Base-by-base conservation (phyloP, 1,140 invertebrate species). In the Drosophila gunungcola region DNA sequence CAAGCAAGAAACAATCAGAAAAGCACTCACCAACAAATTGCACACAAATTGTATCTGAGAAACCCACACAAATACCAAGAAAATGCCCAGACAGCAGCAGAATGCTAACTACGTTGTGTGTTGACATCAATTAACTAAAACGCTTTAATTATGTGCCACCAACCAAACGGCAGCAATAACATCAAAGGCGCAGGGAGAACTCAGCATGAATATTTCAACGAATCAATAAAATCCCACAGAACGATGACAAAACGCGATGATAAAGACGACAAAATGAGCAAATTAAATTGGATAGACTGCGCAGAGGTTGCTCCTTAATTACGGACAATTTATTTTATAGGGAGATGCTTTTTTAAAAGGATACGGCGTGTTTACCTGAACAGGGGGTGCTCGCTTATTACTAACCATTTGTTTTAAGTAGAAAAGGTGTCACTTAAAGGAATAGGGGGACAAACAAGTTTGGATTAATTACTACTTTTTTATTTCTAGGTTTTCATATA, bases 41-140 rank as follows among this genome's bases (percentile, higher is more conserved):
- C 74, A 68, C 67, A 75, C 72, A 68, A 61, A 80, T 57, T 70
- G 68, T 70, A 42, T 42, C 64, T 27, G 42, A 70, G 55, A 68
- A 38, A 45, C 48, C 11, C 21, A 67, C 32, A 42, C 41, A 53
- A 38, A 42, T 10, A 25, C 46, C 34, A 9, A 45, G 21, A 61
- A 51, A 68, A 68, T 64, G 49, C 57, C 43, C 72, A 69, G 60
- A 82, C 80, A 88, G 65, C 51, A 21, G 73, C 77, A 72, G 77
- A 75, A 76, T 76, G 53, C 73, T 83, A 79, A 69, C 79, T 72
- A 56, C 65, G 61, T 39, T 65, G 51, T 62, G 76, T 76, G 77
- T 69, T 80, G 81, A 84, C 81, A 85, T 77, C 82, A 85, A 85
- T 85, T 85, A 85, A 80, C 65, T 85, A 85, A 84, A 85, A 85